Conservation (phyloP, 1,140 invertebrate species). For the Neodiprion virginianus region DNA sequence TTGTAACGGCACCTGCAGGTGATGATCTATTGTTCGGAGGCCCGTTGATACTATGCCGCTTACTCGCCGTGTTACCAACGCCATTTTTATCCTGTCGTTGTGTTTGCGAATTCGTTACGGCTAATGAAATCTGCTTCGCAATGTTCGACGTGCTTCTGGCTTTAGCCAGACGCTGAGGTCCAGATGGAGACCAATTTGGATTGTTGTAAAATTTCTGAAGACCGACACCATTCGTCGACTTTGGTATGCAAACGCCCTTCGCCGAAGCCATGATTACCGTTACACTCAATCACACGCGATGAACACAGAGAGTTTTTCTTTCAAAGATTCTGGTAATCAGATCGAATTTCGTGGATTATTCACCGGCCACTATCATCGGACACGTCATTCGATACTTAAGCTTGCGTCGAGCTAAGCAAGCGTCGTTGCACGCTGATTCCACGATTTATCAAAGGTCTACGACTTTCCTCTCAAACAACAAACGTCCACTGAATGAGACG, state of each 20-base stretch:
- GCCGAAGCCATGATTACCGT: slow-evolving; percentile 8
- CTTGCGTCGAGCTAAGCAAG: not conserved
- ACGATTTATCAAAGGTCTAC: not conserved
- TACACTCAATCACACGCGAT: not conserved
- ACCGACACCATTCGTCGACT: not conserved
- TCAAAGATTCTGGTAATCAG: not conserved
- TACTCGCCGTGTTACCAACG: not conserved
- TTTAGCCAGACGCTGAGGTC: not conserved
- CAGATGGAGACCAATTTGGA: slow-evolving; percentile 3
- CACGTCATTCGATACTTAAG: not conserved
- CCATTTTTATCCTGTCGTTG: not conserved
- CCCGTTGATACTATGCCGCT: not conserved
- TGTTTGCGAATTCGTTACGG: not conserved
- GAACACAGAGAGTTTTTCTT: not conserved
- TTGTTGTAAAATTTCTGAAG: slow-evolving; percentile 1
- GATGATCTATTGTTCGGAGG: not conserved
- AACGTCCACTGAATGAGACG: not conserved
- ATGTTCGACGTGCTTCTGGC: slow-evolving; percentile 9
- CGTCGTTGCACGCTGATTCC: not conserved
- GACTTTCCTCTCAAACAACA: not conserved
- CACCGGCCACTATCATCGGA: not conserved
- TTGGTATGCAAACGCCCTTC: slow-evolving; percentile 5
- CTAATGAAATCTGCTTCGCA: not conserved
- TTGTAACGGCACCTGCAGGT: not conserved
- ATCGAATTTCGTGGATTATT: not conserved